Percentiles rank a stretch among this genome's conserved stretches.
phyloP scores from a whole-genome alignment of 2,888 invertebrate genomes.

The Tenthredo notha region DNA sequence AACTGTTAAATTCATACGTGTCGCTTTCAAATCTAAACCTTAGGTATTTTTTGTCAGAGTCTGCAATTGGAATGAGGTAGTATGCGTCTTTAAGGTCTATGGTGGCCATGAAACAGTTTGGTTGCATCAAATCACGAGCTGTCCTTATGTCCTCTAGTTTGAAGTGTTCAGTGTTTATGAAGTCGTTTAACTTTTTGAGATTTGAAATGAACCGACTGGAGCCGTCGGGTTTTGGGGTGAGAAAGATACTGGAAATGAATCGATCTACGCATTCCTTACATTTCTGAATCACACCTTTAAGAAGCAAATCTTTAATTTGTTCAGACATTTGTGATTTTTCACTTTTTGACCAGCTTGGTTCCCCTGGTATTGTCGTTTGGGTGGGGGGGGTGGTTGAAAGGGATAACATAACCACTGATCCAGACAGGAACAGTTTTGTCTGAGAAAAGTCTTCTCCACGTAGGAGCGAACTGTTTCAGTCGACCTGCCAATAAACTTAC shows the following conservation, averaged over 20 bases:
- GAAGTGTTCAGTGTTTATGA: conserved; percentile 60
- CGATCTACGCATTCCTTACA: conserved; percentile 53
- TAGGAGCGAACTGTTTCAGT: neutral
- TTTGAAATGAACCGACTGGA: conserved; percentile 59
- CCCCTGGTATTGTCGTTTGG: conserved; percentile 10
- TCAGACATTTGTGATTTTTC: conserved; percentile 25
- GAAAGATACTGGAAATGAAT: conserved; percentile 56
- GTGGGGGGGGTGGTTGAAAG: conserved; percentile 44
- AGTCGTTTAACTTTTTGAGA: conserved; percentile 61
- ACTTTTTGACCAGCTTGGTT: neutral
- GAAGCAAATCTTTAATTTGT: neutral
- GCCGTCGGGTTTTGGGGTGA: conserved; percentile 59
- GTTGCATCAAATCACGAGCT: conserved; percentile 56
- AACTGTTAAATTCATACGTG: conserved; percentile 59
- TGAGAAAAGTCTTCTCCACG: conserved; percentile 8
- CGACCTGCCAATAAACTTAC: conserved; percentile 18
- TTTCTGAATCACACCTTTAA: conserved; percentile 9
- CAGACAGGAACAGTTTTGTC: neutral
- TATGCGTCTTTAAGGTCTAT: conserved; percentile 51
- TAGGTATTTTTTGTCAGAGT: conserved; percentile 59
- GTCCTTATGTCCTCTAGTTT: conserved; percentile 62
- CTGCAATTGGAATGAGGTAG: conserved; percentile 55
- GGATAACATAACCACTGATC: conserved; percentile 52
- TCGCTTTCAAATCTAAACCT: conserved; percentile 56
- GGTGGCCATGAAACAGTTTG: conserved; percentile 26